A percentile compares a stretch with the other conserved stretches of the same genome.
These are phyloP conservation scores for Dryas iulia DNA, from an alignment of 1,140 invertebrate genomes.

Conservation along the genomic window DNA sequence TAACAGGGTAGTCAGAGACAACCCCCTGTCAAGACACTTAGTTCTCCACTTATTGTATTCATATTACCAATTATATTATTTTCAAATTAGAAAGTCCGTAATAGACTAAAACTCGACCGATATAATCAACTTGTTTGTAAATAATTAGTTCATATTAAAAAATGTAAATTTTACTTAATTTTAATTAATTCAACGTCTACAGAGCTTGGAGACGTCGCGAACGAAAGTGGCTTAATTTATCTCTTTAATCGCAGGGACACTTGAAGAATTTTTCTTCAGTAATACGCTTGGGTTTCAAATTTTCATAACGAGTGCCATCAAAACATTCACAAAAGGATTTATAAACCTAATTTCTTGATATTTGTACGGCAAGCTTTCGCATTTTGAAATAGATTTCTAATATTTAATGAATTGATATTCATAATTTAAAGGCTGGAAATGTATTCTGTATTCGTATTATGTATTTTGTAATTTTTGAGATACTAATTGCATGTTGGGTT, in stretches of 20 bases:
- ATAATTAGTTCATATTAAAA: background rate
- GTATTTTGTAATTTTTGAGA: too few species aligned
- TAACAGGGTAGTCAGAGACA: too few species aligned
- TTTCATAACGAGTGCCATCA: background rate
- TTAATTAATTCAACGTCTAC: slow-evolving; percentile 5
- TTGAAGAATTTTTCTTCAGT: slow-evolving; percentile 5
- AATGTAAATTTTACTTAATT: background rate
- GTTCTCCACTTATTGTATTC: too few species aligned
- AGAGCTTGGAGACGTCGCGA: slow-evolving; percentile 4
- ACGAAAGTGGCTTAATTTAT: slow-evolving; percentile 21
- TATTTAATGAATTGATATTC: background rate
- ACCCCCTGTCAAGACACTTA: too few species aligned
- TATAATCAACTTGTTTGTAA: background rate
- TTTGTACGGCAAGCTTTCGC: background rate
- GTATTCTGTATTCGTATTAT: too few species aligned
- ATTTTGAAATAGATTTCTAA: background rate
- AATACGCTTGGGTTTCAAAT: background rate
- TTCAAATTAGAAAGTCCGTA: background rate
- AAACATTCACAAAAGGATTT: background rate
- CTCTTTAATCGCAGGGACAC: background rate
- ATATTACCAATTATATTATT: background rate
- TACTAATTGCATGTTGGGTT: too few species aligned
- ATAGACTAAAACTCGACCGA: background rate
- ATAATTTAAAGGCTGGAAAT: too few species aligned
- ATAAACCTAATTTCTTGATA: background rate